phyloP scores from a whole-genome alignment of 2,888 invertebrate species.

The Blomia tropicalis region DNA sequence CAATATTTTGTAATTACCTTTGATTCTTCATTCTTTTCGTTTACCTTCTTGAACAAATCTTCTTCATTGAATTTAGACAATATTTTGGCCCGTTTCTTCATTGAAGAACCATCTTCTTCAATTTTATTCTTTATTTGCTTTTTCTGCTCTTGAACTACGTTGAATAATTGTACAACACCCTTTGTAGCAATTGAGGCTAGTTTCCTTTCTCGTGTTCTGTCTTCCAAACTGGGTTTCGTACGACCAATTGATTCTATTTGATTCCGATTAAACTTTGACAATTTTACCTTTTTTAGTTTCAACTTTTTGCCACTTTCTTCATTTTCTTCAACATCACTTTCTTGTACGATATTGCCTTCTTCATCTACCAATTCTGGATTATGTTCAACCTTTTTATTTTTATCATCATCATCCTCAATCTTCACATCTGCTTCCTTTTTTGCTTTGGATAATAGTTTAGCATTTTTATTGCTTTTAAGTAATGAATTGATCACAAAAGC shows the following conservation, averaged over 20 bases:
- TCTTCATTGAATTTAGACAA: conserved; percentile 43
- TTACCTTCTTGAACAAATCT: conserved; percentile 36
- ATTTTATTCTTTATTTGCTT: conserved; percentile 54
- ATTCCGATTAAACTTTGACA: conserved; percentile 12
- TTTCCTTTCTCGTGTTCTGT: conserved; percentile 18
- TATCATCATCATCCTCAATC: conserved; percentile 27
- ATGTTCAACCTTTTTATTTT: conserved; percentile 27
- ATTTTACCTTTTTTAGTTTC: conserved; percentile 26
- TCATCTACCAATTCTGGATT: conserved; percentile 44
- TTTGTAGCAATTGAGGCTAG: conserved; percentile 24
- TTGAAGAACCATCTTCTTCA: conserved; percentile 46
- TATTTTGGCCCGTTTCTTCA: conserved; percentile 57
- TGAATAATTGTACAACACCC: conserved; percentile 80
- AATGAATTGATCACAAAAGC: conserved; percentile 9
- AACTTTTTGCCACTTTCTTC: conserved; percentile 35
- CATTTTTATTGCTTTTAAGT: conserved; percentile 48
- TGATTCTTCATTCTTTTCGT: conserved; percentile 27
- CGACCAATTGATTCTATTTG: neutral
- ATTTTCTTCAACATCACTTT: conserved; percentile 33
- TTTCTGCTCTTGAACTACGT: conserved; percentile 72
- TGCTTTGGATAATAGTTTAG: conserved; percentile 58
- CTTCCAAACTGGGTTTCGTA: conserved; percentile 1
- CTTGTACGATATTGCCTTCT: conserved; percentile 33
- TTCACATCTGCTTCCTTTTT: conserved; percentile 43
- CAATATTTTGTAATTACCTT: neutral